These are phyloP conservation scores for Amphiprion clarkii DNA, from an alignment of 2,797 vertebrate species.

Conservation along the genomic window DNA sequence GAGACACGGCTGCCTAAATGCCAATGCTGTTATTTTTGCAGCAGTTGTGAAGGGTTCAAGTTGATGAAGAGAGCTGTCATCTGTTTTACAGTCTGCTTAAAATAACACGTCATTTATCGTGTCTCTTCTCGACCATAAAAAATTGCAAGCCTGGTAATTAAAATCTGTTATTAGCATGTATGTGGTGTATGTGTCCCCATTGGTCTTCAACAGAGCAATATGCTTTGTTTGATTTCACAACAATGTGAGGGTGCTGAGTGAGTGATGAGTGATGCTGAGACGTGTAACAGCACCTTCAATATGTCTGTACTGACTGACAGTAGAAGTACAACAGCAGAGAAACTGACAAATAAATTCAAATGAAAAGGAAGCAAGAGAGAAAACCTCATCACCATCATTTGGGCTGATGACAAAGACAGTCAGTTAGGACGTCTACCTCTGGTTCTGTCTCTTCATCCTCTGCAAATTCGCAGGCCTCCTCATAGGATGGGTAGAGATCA, in stretches of 20 bases:
- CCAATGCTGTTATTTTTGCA: too few relatives aligned
- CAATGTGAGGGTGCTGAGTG: background rate
- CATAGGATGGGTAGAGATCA: slow-evolving; percentile 84
- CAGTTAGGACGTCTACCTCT: slow-evolving; percentile 72
- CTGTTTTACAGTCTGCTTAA: background rate
- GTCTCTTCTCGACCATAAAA: slow-evolving; percentile 7
- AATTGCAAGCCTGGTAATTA: background rate
- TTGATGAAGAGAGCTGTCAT: background rate
- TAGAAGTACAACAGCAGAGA: too few relatives aligned
- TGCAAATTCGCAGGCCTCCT: slow-evolving; percentile 84
- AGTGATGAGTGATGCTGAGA: too few relatives aligned
- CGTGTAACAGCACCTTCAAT: too few relatives aligned
- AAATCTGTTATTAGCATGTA: too few relatives aligned
- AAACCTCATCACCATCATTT: too few relatives aligned
- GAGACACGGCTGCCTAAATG: too few relatives aligned
- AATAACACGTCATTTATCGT: slow-evolving; percentile 5
- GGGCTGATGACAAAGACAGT: background rate
- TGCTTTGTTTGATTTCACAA: background rate
- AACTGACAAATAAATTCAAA: too few relatives aligned
- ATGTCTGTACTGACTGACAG: too few relatives aligned
- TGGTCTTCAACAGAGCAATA: background rate
- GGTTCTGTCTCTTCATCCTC: slow-evolving; percentile 78
- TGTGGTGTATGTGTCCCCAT: too few relatives aligned
- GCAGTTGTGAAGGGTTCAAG: too few relatives aligned
- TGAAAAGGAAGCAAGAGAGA: too few relatives aligned